Base-by-base conservation (phyloP, 2,888 invertebrate genomes). In the Drosophila austrosaltans region DNA sequence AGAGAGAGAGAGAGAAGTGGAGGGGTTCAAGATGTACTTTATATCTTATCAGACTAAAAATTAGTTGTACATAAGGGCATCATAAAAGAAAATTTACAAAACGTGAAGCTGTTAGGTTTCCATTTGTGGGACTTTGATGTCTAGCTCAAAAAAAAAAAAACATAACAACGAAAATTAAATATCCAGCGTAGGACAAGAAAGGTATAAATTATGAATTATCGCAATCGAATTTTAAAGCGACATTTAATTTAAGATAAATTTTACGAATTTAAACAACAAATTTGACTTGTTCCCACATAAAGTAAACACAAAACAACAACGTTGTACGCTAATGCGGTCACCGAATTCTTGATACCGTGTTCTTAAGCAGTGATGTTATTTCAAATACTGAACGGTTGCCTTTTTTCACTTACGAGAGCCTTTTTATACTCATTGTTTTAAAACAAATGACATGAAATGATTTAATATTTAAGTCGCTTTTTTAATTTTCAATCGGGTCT, bases 161-260 rank as follows among this genome's bases (percentile, higher is more conserved):
- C 16, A 16, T 16, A 16, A 16, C 16, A 16, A 16, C 16, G 16
- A 16, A 16, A 16, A 16, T 30, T 12, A 1, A n/a, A 32, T 16
- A 8, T n/a, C n/a, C 30, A 32, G 32, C n/a, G 32, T 32, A 16
- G 16, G 3, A 16, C 39, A 36, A 39, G 12, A 22, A 57, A 58
- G 60, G 36, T 54, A 71, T 61, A 48, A 64, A 53, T 53, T 57
- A 54, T 64, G 42, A 56, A 39, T 73, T 73, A 73, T 72, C 73
- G 57, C 44, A 39, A 53, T 72, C 44, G 44, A 48, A 48, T 44
- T 53, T 42, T 67, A 73, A 73, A 39, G 74, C 74, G 58, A 48
- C 63, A 60, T 42, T 75, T 63, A 68, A 67, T 42, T 63, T 39
- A 40, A 28, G 10, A 16, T 56, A 60, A 42, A 60, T 48, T 32